Evolutionary conservation across 1,140 invertebrate genomes (phyloP).

Genomic region (Diprion similis): DNA sequence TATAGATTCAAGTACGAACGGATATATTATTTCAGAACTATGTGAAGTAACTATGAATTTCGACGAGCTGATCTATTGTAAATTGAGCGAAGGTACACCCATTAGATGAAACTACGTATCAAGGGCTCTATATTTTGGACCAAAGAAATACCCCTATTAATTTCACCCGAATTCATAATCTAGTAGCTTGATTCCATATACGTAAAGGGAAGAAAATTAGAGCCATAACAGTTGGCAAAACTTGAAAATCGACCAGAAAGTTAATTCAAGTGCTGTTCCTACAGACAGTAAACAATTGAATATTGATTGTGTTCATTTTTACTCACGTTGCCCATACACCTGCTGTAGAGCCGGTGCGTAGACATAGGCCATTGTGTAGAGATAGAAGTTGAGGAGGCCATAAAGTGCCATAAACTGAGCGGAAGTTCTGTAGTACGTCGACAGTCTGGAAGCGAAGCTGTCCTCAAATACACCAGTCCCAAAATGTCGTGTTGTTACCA

Average conservation of each 20-base stretch:
- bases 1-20: constrained; percentile 9
- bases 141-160: too few relatives aligned
- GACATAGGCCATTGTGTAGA: constrained; percentile 93
- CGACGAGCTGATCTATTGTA: too few relatives aligned
- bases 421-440: constrained; percentile 87
- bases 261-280: background rate
- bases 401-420: constrained; percentile 95
- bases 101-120: too few relatives aligned
- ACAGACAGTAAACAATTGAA: background rate
- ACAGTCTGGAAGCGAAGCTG: constrained; percentile 89
- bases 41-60: background rate
- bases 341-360: constrained; percentile 87
- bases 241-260: background rate
- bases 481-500: constrained; percentile 83
- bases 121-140: too few relatives aligned
- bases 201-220: constrained; percentile 1
- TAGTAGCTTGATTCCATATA: background rate
- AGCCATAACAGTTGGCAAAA: constrained; percentile 21
- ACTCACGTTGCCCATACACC: constrained; percentile 75
- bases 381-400: constrained; percentile 93
- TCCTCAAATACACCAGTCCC: constrained; percentile 89
- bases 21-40: constrained; percentile 14
- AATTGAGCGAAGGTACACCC: too few relatives aligned
- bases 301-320: constrained; percentile 16
- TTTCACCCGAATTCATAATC: too few relatives aligned